Evolutionary conservation across 2,797 vertebrate genomes (phyloP).

Genomic region (Florisuga fusca): DNA sequence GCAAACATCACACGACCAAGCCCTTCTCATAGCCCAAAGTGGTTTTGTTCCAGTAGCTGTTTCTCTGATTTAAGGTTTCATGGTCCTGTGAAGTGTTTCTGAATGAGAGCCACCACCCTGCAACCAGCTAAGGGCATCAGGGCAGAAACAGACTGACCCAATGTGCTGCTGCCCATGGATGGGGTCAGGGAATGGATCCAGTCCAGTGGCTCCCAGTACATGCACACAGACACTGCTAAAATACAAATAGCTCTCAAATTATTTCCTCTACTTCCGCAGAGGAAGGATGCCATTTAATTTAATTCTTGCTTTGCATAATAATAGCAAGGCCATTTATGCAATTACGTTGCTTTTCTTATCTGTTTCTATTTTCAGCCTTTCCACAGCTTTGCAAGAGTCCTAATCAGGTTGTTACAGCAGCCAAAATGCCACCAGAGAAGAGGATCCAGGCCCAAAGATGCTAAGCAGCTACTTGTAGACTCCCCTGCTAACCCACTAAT

Average conservation of each 20-base stretch:
- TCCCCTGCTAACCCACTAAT: background rate
- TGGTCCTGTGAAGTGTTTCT: background rate
- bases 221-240: background rate
- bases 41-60: background rate
- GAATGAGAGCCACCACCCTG: background rate
- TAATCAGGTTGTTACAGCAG: background rate
- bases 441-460: background rate
- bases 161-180: background rate
- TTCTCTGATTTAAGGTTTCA: background rate
- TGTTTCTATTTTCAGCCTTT: background rate
- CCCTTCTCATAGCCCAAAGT: background rate
- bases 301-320: background rate
- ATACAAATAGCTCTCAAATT: background rate
- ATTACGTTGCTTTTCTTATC: background rate
- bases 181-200: background rate
- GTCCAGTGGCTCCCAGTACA: background rate
- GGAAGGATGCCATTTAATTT: background rate
- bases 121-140: background rate
- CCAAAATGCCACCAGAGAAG: background rate
- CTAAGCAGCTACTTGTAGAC: background rate
- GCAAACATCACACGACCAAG: accelerated
- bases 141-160: background rate
- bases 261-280: background rate
- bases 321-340: background rate
- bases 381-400: background rate